phyloP scores from a whole-genome alignment of 2,113 vertebrate species.

The Hemiscyllium ocellatum region DNA sequence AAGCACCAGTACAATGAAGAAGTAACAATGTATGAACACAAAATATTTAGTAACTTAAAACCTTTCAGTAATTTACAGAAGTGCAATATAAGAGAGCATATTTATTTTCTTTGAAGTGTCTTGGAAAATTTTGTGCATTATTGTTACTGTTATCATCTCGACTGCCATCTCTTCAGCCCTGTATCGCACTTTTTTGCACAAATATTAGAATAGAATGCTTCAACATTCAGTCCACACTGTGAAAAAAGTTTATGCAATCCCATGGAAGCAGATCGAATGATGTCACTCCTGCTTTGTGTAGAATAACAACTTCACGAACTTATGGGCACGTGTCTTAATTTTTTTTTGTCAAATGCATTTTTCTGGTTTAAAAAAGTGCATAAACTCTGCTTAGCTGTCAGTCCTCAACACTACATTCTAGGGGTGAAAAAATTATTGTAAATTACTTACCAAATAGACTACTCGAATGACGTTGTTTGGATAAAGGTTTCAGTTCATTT shows the following conservation, averaged over 20 bases:
- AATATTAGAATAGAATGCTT: background rate
- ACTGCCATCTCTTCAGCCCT: background rate
- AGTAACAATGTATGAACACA: background rate
- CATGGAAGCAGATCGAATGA: background rate
- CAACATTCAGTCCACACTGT: background rate
- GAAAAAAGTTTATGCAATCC: background rate
- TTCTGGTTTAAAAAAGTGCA: background rate
- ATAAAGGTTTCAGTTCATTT: constrained; percentile 90
- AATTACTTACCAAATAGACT: constrained; percentile 93
- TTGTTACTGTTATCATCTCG: background rate
- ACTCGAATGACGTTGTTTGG: constrained; percentile 93
- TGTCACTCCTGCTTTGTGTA: background rate
- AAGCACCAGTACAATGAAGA: background rate
- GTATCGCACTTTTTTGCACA: background rate
- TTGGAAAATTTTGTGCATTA: background rate
- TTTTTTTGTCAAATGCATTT: background rate
- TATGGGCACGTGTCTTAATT: background rate
- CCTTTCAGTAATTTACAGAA: background rate
- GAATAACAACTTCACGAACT: background rate
- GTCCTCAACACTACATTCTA: background rate
- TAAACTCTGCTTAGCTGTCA: background rate
- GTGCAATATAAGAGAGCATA: background rate
- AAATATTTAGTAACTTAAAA: background rate
- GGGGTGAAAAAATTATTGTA: background rate
- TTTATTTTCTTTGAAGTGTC: background rate